Base-by-base conservation (phyloP, 2,888 invertebrate genomes). In the Hypena proboscidalis region DNA sequence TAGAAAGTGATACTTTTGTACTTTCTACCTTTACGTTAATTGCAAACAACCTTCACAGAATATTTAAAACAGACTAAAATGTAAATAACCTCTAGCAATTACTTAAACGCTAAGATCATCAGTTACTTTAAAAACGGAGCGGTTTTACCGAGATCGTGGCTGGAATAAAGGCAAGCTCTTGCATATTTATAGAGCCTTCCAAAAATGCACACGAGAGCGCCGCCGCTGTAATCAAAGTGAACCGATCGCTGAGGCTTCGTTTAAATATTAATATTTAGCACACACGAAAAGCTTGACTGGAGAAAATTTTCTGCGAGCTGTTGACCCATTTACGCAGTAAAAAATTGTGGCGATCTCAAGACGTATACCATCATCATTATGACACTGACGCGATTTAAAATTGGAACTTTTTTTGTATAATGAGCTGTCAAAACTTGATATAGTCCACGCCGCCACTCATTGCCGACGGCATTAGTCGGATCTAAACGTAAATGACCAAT, bases 161-260 rank as follows among this genome's bases (percentile, higher is more conserved):
- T 33, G 47, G 58, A 62, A 62, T 62, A 61, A 60, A 60, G 50
- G 52, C 30, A 31, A 47, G 35, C 57, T 47, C 52, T 49, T 79
- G 75, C 74, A 81, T 81, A 81, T 80, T 72, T 70, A 80, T 76
- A 67, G 58, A 49, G 69, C 56, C 57, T 68, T 58, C 68, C 74
- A 69, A 78, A 63, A 79, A 77, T 75, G 76, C 73, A 68, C 70
- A 70, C 63, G 40, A 7, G 41, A 51, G 49, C 37, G 40, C 36
- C 51, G 59, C 57, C 44, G 39, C 50, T 63, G 57, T 68, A 69
- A 69, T 70, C 62, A 67, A 59, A 71, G 64, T 54, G 42, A 34
- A 45, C 43, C 41, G 65, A 69, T 61, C 62, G 65, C 57, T 67
- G 38, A 42, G 53, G 45, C 42, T 41, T 45, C 29, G 43, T 53